Conservation (phyloP, 2,888 invertebrate species). For the Oligia fasciuncula region DNA sequence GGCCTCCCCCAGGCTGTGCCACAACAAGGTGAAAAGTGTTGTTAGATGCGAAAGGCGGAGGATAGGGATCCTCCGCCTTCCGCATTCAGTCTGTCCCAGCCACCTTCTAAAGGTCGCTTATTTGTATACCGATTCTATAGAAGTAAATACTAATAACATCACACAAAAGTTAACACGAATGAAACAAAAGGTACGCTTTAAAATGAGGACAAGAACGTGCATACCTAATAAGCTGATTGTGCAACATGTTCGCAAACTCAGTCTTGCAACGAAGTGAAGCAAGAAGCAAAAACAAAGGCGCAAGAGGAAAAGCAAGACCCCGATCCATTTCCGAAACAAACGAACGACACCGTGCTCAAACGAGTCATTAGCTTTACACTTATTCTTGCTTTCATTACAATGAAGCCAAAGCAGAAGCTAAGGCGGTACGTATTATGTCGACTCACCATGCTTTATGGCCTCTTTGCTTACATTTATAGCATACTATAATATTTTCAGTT, state of each 20-base stretch:
- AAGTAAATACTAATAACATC: not conserved
- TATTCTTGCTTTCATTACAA: slow-evolving; percentile 56
- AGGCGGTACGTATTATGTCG: not conserved
- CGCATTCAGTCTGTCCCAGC: not conserved
- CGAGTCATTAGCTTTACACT: slow-evolving; percentile 74
- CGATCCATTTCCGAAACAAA: slow-evolving; percentile 78
- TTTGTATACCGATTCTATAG: not conserved
- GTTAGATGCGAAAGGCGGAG: too few species aligned
- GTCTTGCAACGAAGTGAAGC: slow-evolving; percentile 28
- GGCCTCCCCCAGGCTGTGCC: not conserved
- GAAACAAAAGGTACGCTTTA: slow-evolving; percentile 8
- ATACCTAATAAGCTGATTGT: slow-evolving; percentile 42
- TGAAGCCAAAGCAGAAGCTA: slow-evolving; percentile 36
- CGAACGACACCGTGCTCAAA: slow-evolving; percentile 72
- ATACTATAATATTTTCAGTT: too few species aligned
- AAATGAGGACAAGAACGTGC: slow-evolving; percentile 5
- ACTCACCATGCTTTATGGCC: too few species aligned
- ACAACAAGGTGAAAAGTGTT: too few species aligned
- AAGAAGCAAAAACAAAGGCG: slow-evolving; percentile 55
- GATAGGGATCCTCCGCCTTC: not conserved
- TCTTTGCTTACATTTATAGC: too few species aligned
- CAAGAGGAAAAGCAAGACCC: slow-evolving; percentile 58
- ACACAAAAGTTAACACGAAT: not conserved
- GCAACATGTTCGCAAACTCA: slow-evolving; percentile 39
- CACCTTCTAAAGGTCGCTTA: not conserved